phyloP scores from a whole-genome alignment of 2,888 invertebrate genomes.

The Suillia variegata region DNA sequence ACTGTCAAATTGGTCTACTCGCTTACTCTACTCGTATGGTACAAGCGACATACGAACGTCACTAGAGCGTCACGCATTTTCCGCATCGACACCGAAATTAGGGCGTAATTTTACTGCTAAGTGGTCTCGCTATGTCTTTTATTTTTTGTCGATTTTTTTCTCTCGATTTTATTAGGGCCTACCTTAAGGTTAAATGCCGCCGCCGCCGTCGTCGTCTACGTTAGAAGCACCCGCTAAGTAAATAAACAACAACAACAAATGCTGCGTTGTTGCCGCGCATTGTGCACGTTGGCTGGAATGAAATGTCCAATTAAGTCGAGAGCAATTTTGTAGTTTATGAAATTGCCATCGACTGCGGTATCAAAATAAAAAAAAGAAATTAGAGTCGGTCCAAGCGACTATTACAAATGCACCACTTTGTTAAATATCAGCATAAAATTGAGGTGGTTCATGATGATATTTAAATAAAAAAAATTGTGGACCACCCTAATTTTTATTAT shows the following conservation, averaged over 20 bases:
- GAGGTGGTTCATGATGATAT: too few species aligned
- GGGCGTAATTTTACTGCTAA: conserved; percentile 19
- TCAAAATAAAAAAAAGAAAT: too few species aligned
- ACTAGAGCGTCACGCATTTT: conserved; percentile 6
- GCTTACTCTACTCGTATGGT: not conserved
- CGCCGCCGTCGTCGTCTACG: too few species aligned
- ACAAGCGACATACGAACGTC: not conserved
- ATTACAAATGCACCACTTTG: too few species aligned
- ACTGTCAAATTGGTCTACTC: not conserved
- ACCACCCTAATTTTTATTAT: too few species aligned
- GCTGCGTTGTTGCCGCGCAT: too few species aligned
- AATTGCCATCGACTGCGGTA: not conserved
- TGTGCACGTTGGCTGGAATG: too few species aligned
- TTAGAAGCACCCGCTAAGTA: not conserved
- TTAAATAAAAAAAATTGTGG: too few species aligned
- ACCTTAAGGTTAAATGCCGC: not conserved
- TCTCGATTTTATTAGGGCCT: conserved; percentile 3
- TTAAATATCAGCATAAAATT: too few species aligned
- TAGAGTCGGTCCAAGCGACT: too few species aligned
- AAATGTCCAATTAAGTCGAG: conserved; percentile 3
- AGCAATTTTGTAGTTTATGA: not conserved
- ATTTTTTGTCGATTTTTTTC: too few species aligned
- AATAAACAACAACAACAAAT: not conserved
- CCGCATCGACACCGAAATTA: conserved; percentile 19
- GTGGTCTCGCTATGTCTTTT: too few species aligned